Conservation (phyloP, 2,888 invertebrate species). For the Andrena haemorrhoa region DNA sequence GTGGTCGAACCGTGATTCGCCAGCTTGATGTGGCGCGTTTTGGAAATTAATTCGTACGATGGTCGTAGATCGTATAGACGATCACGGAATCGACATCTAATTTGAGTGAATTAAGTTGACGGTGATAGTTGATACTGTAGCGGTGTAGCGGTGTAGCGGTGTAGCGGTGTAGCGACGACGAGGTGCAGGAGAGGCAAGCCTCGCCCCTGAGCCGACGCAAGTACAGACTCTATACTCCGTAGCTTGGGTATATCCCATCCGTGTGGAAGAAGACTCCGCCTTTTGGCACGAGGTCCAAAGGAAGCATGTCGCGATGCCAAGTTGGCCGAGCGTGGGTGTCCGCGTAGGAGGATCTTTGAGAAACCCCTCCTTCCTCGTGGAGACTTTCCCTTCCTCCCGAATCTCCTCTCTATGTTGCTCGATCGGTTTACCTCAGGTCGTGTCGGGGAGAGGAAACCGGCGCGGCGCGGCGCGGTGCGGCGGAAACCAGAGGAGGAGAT, state of each 20-base stretch:
- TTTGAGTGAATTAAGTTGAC: conserved; percentile 30
- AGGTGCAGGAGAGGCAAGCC: conserved; percentile 20
- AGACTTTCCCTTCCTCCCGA: conserved; percentile 65
- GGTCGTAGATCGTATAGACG: neutral
- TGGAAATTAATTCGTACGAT: conserved; percentile 12
- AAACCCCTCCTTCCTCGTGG: conserved; percentile 76
- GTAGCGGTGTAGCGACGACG: conserved; percentile 8
- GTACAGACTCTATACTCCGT: conserved; percentile 31
- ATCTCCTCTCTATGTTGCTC: conserved; percentile 49
- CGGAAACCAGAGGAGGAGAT: conserved; percentile 51
- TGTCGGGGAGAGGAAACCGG: conserved; percentile 34
- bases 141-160: neutral
- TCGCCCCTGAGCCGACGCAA: conserved; percentile 42
- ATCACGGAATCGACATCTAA: conserved; percentile 19
- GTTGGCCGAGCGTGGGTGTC: conserved; percentile 77
- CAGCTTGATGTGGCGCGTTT: neutral
- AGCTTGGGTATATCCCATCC: conserved; percentile 26
- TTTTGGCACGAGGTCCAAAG: conserved; percentile 62
- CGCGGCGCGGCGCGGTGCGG: conserved; percentile 5
- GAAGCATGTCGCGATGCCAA: conserved; percentile 46
- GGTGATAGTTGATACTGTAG: neutral
- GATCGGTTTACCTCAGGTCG: conserved; percentile 31
- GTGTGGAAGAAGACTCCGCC: conserved; percentile 64
- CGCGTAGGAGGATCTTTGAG: conserved; percentile 78
- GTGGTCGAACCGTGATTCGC: neutral